phyloP scores from a whole-genome alignment of 2,888 invertebrate genomes.

The Ormyrus labotus region DNA sequence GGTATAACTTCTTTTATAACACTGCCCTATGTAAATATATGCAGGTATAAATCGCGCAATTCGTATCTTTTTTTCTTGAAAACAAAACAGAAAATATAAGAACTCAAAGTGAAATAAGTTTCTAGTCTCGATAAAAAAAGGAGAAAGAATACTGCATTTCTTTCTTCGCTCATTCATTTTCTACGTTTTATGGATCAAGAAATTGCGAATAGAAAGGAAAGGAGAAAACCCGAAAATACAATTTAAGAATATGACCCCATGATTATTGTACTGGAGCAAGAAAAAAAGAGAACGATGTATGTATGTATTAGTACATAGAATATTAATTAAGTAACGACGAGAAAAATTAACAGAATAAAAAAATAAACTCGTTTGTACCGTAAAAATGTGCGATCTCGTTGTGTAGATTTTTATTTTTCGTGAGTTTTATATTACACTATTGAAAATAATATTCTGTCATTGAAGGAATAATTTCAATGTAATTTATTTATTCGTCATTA shows the following conservation, averaged over 20 bases:
- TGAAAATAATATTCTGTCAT: conserved; percentile 26
- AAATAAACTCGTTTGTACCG: conserved; percentile 45
- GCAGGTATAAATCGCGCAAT: conserved; percentile 14
- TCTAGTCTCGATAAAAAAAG: conserved; percentile 31
- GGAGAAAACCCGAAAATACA: conserved; percentile 1
- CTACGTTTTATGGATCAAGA: conserved; percentile 11
- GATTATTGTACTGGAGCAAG: conserved; percentile 43
- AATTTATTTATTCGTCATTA: not conserved
- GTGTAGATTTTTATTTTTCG: conserved; percentile 41
- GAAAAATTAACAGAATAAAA: conserved; percentile 10
- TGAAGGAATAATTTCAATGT: not conserved
- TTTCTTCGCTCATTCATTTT: conserved; percentile 31
- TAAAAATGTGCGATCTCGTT: conserved; percentile 52
- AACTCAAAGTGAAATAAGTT: not conserved
- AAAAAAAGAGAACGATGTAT: conserved; percentile 46
- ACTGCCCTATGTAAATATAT: conserved; percentile 53
- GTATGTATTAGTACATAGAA: conserved; percentile 32
- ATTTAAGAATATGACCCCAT: conserved; percentile 11
- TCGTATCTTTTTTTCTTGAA: conserved; percentile 50
- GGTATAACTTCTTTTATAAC: conserved; percentile 46
- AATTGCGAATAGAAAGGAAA: not conserved
- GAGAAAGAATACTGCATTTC: not conserved
- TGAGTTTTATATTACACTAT: conserved; percentile 8
- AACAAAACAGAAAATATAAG: conserved; percentile 1
- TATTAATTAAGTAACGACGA: conserved; percentile 6